A percentile compares a stretch with the other conserved stretches of the same genome.
These are phyloP conservation scores for Hypanus sabinus DNA, from an alignment of 2,113 vertebrate genomes.

Conservation along the genomic window DNA sequence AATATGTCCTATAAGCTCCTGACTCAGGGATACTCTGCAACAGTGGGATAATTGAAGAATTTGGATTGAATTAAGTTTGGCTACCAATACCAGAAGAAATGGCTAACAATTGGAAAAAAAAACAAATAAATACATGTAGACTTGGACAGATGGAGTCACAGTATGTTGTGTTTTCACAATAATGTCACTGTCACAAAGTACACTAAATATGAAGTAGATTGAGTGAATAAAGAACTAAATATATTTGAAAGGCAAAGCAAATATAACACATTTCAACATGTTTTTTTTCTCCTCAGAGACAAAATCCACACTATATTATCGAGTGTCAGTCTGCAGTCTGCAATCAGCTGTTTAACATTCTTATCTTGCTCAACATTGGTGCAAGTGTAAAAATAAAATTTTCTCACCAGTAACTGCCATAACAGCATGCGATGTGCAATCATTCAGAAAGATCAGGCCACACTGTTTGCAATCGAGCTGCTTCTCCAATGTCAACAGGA, in stretches of 20 bases:
- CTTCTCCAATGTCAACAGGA: not conserved
- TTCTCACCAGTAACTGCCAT: too few species aligned
- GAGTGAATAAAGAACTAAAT: not conserved
- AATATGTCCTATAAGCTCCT: too few species aligned
- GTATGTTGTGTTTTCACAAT: not conserved
- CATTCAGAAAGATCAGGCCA: not conserved
- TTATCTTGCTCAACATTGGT: not conserved
- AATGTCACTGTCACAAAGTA: not conserved
- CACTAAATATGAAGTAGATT: conserved; percentile 16
- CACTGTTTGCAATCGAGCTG: not conserved
- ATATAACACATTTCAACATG: not conserved
- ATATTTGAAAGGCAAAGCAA: not conserved
- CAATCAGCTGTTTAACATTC: not conserved
- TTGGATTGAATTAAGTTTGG: not conserved
- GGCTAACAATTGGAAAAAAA: not conserved
- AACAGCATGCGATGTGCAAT: not conserved
- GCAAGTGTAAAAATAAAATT: not conserved
- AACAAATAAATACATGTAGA: not conserved
- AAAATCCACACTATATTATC: not conserved
- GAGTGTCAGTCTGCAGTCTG: not conserved
- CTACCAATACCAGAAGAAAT: not conserved
- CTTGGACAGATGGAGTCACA: not conserved
- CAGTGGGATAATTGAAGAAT: too few species aligned
- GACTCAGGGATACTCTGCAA: too few species aligned
- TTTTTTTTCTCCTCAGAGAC: not conserved